Conservation (phyloP, 2,113 vertebrate species). For the Saccopteryx bilineata region DNA sequence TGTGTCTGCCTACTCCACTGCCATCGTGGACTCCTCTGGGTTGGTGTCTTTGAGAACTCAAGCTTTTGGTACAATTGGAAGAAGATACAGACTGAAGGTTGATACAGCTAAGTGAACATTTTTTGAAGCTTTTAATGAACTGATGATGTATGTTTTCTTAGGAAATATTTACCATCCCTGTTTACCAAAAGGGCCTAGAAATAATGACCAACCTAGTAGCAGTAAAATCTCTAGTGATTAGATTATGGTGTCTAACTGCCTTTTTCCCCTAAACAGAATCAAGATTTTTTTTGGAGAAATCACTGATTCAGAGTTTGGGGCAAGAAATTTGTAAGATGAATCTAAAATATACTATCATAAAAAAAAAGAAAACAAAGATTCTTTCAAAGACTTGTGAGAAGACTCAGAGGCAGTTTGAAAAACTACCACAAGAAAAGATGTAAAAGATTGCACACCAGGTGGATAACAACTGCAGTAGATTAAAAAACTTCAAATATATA, state of each 20-base stretch:
- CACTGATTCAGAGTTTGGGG: background rate
- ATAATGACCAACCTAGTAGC: background rate
- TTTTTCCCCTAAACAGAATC: background rate
- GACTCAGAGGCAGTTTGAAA: background rate
- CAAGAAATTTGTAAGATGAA: background rate
- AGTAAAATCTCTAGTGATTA: background rate
- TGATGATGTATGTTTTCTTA: background rate
- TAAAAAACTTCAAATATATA: slow-evolving; percentile 3
- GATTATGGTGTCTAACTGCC: background rate
- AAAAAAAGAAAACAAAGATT: background rate
- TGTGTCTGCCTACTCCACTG: too few relatives aligned
- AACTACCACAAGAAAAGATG: background rate
- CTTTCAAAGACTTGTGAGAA: slow-evolving; percentile 46
- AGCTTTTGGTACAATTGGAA: background rate
- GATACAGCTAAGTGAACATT: background rate
- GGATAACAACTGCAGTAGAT: background rate
- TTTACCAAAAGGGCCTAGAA: background rate
- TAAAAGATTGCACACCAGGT: background rate
- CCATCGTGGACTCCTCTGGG: too few relatives aligned
- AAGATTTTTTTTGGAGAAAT: background rate
- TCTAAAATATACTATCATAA: background rate
- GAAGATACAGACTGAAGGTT: background rate
- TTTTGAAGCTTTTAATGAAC: background rate
- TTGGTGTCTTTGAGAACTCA: background rate
- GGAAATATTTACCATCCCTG: background rate